Base-by-base conservation (phyloP, 2,797 vertebrate genomes). In the Gallinago nigripennis region DNA sequence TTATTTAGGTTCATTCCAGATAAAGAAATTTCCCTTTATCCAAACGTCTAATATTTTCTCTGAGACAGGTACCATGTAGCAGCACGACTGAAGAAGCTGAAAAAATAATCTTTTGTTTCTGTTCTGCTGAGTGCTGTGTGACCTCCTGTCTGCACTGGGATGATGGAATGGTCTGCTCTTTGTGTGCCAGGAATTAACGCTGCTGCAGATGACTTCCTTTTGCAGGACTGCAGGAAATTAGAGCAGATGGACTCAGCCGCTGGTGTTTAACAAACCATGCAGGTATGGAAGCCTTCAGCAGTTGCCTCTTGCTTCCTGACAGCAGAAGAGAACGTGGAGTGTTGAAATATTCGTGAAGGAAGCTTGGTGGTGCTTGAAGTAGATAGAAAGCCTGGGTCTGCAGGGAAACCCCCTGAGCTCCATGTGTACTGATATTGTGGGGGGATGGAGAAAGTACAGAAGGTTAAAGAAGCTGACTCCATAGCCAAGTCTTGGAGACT, bases 371-470 rank as follows among this genome's bases (percentile, higher is more conserved):
- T 12, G 6, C 30, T 72, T 61, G 31, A 19, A 46, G 31, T 5
- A 12, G 19, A 2, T 14, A 5, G 78, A 43, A 63, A 46, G 27
- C 7, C 4, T 25, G 9, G 8, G 17, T 6, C 18, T 56, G 35
- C 10, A 3, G 30, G 7, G 17, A 16, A 41, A 5, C 0, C 0
- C 8, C 13, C 66, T n/a, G 13, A 6, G 31, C 41, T 33, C 27
- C 8, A 0, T 2, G 24, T 3, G 8, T 23, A 4, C 5, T 25
- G 39, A 1, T 48, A 3, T 8, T 25, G 35, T 11, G 20, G 24
- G 41, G 14, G 14, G 39, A 33, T 11, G 11, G 30, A n/a, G 35
- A 43, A 78, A 56, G 25, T 4, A 1, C 13, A 8, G 23, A 75
- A 17, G 19, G 6, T 11, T 1, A 12, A 56, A 33, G 61, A 66